Base-by-base conservation (phyloP, 2,797 vertebrate species). In the Scomberomorus guttatus region DNA sequence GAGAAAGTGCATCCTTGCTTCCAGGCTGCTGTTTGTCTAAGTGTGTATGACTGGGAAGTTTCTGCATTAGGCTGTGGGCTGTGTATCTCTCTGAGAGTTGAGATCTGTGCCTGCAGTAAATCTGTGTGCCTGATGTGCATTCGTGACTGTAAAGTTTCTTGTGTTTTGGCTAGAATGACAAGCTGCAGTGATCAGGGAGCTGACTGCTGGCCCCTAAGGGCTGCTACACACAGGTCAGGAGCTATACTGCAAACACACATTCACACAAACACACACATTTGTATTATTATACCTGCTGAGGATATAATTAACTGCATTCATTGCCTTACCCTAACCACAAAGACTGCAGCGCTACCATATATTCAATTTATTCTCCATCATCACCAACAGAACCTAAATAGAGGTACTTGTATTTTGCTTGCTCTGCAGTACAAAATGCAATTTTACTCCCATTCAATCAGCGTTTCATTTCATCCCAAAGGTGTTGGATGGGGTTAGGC, bases 1-100 rank as follows among this genome's bases (percentile, higher is more conserved):
- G 72, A 4, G 29, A 54, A 64, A 29, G 12, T 29, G 59, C 6
- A 54, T 61, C 64, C 29, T 59, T 22, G 58, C 81, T 72, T 24
- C 12, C 18, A 60, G 80, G 62, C 59, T 66, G 72, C 8, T 62
- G 61, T 72, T 22, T 29, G 48, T 62, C 63, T 39, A 14, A 63
- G 70, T 55, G 56, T 24, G n/a, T 63, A 32, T 63, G n/a, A 51
- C n/a, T 46, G 72, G 54, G 12, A 60, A 50, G 54, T 75, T 61
- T 69, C 22, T 63, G 75, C 83, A 37, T 58, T 15, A n/a, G 42
- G 66, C 72, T 81, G 55, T 11, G 39, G 73, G n/a, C 75, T 78
- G 52, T 77, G 71, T 52, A 14, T 76, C 63, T 59, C 68, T 20
- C 18, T 27, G 59, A 50, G 34, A 80, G 48, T 2, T 17, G 42